A percentile compares a stretch with the other conserved stretches of the same genome.
phyloP scores from a whole-genome alignment of 2,797 vertebrate species.

The Argyrosomus regius region DNA sequence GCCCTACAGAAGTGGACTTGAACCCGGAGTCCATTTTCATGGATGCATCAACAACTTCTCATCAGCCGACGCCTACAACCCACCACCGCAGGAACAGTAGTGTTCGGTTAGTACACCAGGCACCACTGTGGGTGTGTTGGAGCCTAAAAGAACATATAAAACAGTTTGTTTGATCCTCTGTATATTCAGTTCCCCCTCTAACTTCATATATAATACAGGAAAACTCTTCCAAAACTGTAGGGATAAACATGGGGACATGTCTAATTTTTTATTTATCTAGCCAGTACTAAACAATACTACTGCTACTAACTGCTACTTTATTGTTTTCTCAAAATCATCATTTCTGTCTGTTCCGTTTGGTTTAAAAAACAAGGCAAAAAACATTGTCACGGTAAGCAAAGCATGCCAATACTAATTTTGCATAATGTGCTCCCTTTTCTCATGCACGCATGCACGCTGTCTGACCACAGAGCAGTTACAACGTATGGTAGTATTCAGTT shows the following conservation, averaged over 20 bases:
- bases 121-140: slow-evolving; percentile 54
- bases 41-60: slow-evolving; percentile 87
- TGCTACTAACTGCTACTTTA: slow-evolving; percentile 74
- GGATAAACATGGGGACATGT: slow-evolving; percentile 40
- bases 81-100: slow-evolving; percentile 94
- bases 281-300: slow-evolving; percentile 54
- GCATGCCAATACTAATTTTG: slow-evolving; percentile 80
- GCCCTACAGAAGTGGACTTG: slow-evolving; percentile 98
- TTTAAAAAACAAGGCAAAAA: slow-evolving; percentile 81
- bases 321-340: slow-evolving; percentile 78
- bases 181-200: slow-evolving; percentile 39
- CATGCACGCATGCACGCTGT: slow-evolving; percentile 84
- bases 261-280: slow-evolving; percentile 31
- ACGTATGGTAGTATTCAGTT: slow-evolving; percentile 84
- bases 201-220: slow-evolving; percentile 15
- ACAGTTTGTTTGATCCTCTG: slow-evolving; percentile 23
- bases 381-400: slow-evolving; percentile 80
- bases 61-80: slow-evolving; percentile 82
- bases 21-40: slow-evolving; percentile 94
- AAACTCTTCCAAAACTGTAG: slow-evolving; percentile 31
- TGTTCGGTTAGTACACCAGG: slow-evolving; percentile 88
- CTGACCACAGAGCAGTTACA: slow-evolving; percentile 79
- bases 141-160: slow-evolving; percentile 38
- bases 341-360: slow-evolving; percentile 76
- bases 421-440: slow-evolving; percentile 76